Evolutionary conservation across 2,113 vertebrate species (phyloP).

Genomic region (Callipepla californica): DNA sequence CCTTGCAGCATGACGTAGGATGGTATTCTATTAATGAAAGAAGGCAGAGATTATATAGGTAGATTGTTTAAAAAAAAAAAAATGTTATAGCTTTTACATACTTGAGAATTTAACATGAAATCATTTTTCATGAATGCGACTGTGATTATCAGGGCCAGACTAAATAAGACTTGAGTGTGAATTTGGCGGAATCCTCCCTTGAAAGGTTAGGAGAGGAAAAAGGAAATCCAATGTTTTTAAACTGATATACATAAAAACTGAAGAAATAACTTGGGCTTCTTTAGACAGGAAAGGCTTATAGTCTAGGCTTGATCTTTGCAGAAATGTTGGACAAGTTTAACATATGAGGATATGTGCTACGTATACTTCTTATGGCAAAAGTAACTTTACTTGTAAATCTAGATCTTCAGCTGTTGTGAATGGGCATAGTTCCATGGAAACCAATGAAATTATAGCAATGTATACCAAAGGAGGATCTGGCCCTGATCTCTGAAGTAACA

Average conservation of each 20-base stretch:
- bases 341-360: background rate
- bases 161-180: background rate
- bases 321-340: constrained; percentile 21
- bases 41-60: background rate
- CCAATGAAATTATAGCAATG: constrained; percentile 29
- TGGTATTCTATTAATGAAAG: background rate
- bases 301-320: background rate
- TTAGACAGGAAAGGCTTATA: rapidly evolving
- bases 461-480: constrained; percentile 30
- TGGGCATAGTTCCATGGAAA: constrained; percentile 16
- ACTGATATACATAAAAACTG: background rate
- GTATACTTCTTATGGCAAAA: constrained; percentile 26
- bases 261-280: background rate
- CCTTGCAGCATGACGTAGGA: background rate
- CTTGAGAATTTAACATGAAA: background rate
- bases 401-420: background rate
- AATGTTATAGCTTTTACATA: background rate
- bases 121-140: background rate
- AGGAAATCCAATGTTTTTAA: background rate
- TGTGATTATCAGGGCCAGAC: background rate
- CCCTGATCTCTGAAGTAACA: constrained; percentile 47
- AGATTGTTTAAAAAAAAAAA: background rate
- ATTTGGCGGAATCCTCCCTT: background rate
- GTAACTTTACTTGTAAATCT: constrained; percentile 16
- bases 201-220: background rate